A percentile compares a stretch with the other conserved stretches of the same genome.
phyloP scores from a whole-genome alignment of 1,140 invertebrate genomes.

The Gonatopus flavifemur region DNA sequence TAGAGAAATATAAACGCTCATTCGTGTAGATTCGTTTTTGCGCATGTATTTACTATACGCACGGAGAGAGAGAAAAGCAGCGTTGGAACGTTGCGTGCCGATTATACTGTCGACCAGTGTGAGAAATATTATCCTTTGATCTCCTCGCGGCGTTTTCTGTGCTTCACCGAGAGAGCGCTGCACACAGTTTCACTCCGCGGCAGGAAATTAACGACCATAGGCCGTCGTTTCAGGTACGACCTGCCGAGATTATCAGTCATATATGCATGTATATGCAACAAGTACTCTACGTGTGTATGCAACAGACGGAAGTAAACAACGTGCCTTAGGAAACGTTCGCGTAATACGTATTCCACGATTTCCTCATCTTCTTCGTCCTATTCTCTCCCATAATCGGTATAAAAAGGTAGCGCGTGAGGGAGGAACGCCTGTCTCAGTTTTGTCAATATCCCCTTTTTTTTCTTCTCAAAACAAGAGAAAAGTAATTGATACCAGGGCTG shows the following conservation, averaged over 20 bases:
- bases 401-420: too few relatives aligned
- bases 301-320: constrained; percentile 39
- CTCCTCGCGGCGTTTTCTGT: constrained; percentile 41
- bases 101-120: constrained; percentile 45
- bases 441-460: too few relatives aligned
- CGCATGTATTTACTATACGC: too few relatives aligned
- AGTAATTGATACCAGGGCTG: too few relatives aligned
- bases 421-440: too few relatives aligned
- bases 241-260: constrained; percentile 44
- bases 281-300: neutral
- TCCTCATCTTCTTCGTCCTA: too few relatives aligned
- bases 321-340: constrained; percentile 22
- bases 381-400: too few relatives aligned
- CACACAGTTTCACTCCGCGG: constrained; percentile 28
- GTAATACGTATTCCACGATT: constrained; percentile 9
- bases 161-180: too few relatives aligned
- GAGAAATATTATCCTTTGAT: constrained; percentile 55
- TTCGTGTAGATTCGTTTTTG: too few relatives aligned
- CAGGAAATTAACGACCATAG: constrained; percentile 49
- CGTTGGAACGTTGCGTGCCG: constrained; percentile 46
- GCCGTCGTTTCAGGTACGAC: constrained; percentile 27
- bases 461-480: too few relatives aligned
- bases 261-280: too few relatives aligned
- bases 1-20: neutral
- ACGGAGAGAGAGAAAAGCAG: too few relatives aligned